These are phyloP conservation scores for Akabosia matsudoensis DNA, from an alignment of 1,140 invertebrate genomes.

Conservation along the genomic window DNA sequence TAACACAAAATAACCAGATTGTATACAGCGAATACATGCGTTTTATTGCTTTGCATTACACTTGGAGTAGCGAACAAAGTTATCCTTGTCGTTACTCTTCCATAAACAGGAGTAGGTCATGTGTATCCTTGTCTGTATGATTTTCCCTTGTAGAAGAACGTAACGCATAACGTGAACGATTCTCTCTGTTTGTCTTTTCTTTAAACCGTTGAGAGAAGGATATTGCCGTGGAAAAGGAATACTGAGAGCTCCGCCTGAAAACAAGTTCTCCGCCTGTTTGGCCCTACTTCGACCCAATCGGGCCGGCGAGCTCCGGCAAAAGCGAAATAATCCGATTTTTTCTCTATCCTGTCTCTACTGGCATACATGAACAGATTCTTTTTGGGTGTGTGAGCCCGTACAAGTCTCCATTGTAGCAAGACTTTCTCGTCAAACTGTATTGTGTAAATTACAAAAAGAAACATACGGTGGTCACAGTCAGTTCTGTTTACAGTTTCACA, in stretches of 20 bases:
- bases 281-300: slow-evolving; percentile 43
- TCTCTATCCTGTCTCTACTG: slow-evolving; percentile 23
- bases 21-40: not conserved
- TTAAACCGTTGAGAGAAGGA: not conserved
- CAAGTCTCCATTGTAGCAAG: too few relatives aligned
- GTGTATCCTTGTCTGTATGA: not conserved
- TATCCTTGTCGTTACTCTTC: too few relatives aligned
- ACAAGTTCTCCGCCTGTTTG: slow-evolving; percentile 45
- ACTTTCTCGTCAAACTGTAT: too few relatives aligned
- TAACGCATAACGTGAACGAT: not conserved
- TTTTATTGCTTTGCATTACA: not conserved
- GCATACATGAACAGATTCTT: slow-evolving; percentile 31
- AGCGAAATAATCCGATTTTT: slow-evolving; percentile 44
- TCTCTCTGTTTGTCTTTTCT: too few relatives aligned
- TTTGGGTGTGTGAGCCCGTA: slow-evolving; percentile 27
- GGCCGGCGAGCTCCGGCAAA: slow-evolving; percentile 34
- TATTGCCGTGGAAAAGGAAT: not conserved
- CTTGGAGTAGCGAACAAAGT: too few relatives aligned
- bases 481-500: slow-evolving; percentile 21
- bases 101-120: too few relatives aligned
- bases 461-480: not conserved
- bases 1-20: too few relatives aligned
- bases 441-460: not conserved
- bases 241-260: slow-evolving; percentile 42
- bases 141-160: not conserved